Base-by-base conservation (phyloP, 2,113 vertebrate genomes). In the Dromas ardeola region DNA sequence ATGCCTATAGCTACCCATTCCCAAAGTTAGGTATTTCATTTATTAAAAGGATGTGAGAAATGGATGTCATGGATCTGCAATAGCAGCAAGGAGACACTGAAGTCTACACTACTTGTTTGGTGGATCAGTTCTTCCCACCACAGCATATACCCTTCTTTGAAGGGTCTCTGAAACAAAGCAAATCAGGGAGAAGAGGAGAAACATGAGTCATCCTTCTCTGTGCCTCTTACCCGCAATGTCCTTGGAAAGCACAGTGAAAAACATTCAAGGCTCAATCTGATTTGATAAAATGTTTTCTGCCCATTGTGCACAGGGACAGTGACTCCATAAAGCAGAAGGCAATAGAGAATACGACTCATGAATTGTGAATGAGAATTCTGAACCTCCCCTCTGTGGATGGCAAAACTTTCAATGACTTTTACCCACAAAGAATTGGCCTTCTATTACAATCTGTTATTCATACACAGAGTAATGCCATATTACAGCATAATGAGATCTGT, bases 311-410 rank as follows among this genome's bases (percentile, higher is more conserved):
- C 70, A 82, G 80, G 73, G 69, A 78, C 77, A 83, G 88, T 8
- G 77, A 62, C 81, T 91, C 86, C 84, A 90, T 82, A 95, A 95
- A 94, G 87, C 84, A 94, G 89, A 97, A 94, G 88, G 93, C 89
- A 96, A 58, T 7, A 80, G 73, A 94, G 62, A 91, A 80, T 59
- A 22, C 81, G 86, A 92, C 65, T 95, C 83, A 92, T 81, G 72
- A 63, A 86, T 83, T 70, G 81, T 88, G 78, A 92, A 89, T 69
- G 65, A 91, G 86, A 67, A 81, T 76, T 47, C 61, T 72, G 69
- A 91, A 65, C 83, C 81, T 93, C 77, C 42, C 43, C 47, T 93
- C 83, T 65, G 86, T 0, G 73, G 72, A 90, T 50, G 65, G 80
- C 56, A 92, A 93, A 91, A 92, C 69, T 95, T 79, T 45, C 76